These are phyloP conservation scores for Eudyptes chrysolophus DNA, from an alignment of 2,113 vertebrate genomes.

Conservation along the genomic window DNA sequence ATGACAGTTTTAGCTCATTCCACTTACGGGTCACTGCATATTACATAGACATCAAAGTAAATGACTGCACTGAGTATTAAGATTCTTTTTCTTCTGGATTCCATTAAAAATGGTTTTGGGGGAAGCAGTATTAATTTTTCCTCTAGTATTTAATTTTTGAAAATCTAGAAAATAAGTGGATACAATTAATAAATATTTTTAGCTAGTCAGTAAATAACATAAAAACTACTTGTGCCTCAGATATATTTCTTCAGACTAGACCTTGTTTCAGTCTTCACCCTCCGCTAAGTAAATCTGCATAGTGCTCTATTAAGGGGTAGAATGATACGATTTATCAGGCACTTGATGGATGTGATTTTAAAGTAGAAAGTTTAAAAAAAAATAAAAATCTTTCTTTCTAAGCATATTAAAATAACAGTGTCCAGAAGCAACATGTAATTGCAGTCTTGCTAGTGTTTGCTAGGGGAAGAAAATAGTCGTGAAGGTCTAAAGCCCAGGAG, in stretches of 20 bases:
- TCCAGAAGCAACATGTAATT: background rate
- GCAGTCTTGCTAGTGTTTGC: background rate
- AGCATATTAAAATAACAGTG: background rate
- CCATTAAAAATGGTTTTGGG: background rate
- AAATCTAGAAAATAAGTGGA: background rate
- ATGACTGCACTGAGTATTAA: slow-evolving; percentile 2
- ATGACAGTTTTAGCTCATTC: slow-evolving; percentile 37
- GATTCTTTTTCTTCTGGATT: slow-evolving; percentile 16
- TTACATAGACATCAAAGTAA: slow-evolving; percentile 49
- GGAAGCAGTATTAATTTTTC: background rate
- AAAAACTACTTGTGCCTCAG: background rate
- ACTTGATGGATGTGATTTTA: background rate
- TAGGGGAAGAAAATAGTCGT: background rate
- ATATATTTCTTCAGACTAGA: background rate
- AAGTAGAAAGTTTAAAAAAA: background rate
- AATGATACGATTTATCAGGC: background rate
- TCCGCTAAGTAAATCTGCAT: background rate
- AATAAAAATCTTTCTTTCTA: background rate
- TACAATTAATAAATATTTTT: background rate
- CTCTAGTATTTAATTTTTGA: background rate
- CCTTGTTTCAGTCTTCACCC: background rate
- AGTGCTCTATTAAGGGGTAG: background rate
- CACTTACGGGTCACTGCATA: background rate
- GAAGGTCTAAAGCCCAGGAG: background rate
- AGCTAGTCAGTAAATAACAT: background rate